These are phyloP conservation scores for Papilio protenor DNA, from an alignment of 2,888 invertebrate species.

Conservation along the genomic window DNA sequence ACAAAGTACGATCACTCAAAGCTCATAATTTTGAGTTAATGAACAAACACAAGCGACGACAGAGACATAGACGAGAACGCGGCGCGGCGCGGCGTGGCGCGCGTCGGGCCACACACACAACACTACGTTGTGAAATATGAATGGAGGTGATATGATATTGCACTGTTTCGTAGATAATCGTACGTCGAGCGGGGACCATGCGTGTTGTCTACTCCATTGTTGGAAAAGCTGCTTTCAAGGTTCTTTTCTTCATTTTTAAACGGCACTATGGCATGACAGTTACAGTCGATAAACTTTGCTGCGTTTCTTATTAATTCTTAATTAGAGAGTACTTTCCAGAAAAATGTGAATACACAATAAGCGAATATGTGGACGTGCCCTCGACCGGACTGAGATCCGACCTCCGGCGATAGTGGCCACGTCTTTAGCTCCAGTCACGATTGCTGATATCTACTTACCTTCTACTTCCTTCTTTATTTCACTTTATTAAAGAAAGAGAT, in stretches of 20 bases:
- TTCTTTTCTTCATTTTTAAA: conserved; percentile 83
- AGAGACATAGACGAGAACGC: conserved; percentile 32
- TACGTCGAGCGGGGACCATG: conserved; percentile 80
- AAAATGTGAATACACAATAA: conserved; percentile 82
- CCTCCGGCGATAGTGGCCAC: conserved; percentile 75
- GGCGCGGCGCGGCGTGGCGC: conserved; percentile 35
- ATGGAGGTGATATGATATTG: conserved; percentile 77
- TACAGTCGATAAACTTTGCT: conserved; percentile 83
- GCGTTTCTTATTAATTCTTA: conserved; percentile 82
- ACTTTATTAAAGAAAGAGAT: conserved; percentile 78
- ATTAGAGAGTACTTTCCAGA: conserved; percentile 77
- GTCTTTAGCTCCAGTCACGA: conserved; percentile 80
- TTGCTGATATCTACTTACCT: conserved; percentile 78
- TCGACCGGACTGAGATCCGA: conserved; percentile 70
- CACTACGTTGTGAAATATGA: conserved; percentile 45
- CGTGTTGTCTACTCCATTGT: conserved; percentile 84
- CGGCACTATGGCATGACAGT: conserved; percentile 84
- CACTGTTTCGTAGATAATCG: conserved; percentile 84
- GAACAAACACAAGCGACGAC: conserved; percentile 47
- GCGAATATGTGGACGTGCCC: conserved; percentile 70
- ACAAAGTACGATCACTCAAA: conserved; percentile 36
- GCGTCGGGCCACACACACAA: conserved; percentile 49
- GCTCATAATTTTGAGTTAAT: conserved; percentile 39
- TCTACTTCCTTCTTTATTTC: conserved; percentile 80
- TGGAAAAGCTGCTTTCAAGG: conserved; percentile 84